Conservation (phyloP, 2,888 invertebrate genomes). For the Drosophila paucipuncta region DNA sequence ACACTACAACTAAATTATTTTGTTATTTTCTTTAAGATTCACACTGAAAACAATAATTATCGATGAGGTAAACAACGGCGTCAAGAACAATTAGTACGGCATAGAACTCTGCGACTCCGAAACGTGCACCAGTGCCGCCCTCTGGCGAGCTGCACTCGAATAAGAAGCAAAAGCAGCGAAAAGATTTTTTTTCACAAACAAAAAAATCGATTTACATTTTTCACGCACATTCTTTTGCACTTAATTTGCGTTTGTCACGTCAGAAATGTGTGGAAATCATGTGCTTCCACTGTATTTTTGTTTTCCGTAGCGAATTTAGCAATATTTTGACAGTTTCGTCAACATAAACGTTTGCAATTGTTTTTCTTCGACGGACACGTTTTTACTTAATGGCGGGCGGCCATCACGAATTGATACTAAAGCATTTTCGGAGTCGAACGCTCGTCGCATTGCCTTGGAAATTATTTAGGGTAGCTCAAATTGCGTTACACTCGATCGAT, state of each 20-base stretch:
- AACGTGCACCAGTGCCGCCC: conserved; percentile 53
- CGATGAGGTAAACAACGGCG: conserved; percentile 51
- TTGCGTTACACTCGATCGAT: conserved; percentile 54
- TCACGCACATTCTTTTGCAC: conserved; percentile 83
- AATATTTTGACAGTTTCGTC: conserved; percentile 80
- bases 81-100: conserved; percentile 51
- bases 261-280: conserved; percentile 72
- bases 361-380: conserved; percentile 85
- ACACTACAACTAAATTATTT: conserved; percentile 15
- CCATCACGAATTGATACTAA: conserved; percentile 75
- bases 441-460: conserved; percentile 60
- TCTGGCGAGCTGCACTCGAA: conserved; percentile 51
- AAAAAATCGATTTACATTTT: conserved; percentile 84
- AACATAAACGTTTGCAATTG: conserved; percentile 82
- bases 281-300: conserved; percentile 72
- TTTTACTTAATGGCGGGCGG: conserved; percentile 85
- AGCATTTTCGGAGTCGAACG: conserved; percentile 77
- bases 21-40: conserved; percentile 4
- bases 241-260: conserved; percentile 66
- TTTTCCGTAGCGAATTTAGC: conserved; percentile 73
- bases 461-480: conserved; percentile 71
- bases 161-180: conserved; percentile 54
- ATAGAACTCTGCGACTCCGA: conserved; percentile 64
- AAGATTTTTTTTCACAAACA: conserved; percentile 80
- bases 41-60: conserved; percentile 35